phyloP scores from a whole-genome alignment of 2,888 invertebrate genomes.

The Diogma glabrata region DNA sequence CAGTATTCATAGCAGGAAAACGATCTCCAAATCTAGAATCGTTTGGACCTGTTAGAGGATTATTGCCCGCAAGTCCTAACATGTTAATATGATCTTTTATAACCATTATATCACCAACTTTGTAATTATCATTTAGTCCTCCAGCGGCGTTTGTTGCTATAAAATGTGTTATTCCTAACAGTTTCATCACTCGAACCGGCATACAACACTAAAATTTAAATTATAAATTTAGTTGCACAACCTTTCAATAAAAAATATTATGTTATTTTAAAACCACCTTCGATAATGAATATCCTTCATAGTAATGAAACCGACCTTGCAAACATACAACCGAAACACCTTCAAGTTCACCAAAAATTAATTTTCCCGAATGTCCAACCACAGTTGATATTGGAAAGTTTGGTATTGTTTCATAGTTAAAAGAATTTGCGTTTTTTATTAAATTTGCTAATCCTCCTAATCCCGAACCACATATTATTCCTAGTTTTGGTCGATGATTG shows the following conservation, averaged over 20 bases:
- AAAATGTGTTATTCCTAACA: constrained; percentile 77
- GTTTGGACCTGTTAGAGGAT: constrained; percentile 88
- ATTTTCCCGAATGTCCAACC: constrained; percentile 79
- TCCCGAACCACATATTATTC: constrained; percentile 95
- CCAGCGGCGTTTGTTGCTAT: constrained; percentile 97
- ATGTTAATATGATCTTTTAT: constrained; percentile 96
- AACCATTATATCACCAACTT: constrained; percentile 93
- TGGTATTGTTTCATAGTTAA: constrained; percentile 84
- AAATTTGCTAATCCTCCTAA: constrained; percentile 68
- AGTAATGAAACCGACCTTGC: constrained; percentile 96
- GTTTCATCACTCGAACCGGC: constrained; percentile 93
- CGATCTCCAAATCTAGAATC: constrained; percentile 88
- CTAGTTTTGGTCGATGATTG: constrained; percentile 65
- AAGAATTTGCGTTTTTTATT: constrained; percentile 53
- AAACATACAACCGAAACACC: constrained; percentile 82
- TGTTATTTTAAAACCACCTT: constrained; percentile 50
- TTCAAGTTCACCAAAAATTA: constrained; percentile 78
- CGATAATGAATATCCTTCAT: constrained; percentile 91
- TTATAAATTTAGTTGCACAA: no score
- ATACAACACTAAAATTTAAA: constrained; percentile 62
- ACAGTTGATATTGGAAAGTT: constrained; percentile 90
- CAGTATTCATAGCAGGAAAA: constrained; percentile 86
- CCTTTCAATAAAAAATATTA: no score
- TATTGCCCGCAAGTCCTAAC: constrained; percentile 91
- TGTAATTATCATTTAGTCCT: constrained; percentile 76